phyloP scores from a whole-genome alignment of 2,888 invertebrate genomes.

The Coelinius sp. region DNA sequence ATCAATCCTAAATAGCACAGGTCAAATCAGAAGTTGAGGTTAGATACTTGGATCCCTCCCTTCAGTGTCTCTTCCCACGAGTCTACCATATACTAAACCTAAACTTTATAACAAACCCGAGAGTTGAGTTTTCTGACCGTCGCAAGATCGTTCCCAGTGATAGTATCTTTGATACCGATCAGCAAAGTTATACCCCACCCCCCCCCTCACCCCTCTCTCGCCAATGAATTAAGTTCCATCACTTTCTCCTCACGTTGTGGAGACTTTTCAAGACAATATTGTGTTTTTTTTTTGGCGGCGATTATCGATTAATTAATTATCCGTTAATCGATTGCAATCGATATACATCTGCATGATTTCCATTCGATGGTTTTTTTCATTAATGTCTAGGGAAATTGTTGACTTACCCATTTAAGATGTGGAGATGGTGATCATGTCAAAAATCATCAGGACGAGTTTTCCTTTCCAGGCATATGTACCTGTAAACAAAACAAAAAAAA shows the following conservation, averaged over 20 bases:
- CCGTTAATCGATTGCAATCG: background rate
- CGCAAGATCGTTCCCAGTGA: conserved; percentile 60
- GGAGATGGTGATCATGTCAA: background rate
- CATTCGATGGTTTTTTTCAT: background rate
- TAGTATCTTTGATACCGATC: conserved; percentile 61
- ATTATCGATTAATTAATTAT: conserved; percentile 24
- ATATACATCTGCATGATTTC: background rate
- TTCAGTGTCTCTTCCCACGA: conserved; percentile 58
- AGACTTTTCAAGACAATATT: conserved; percentile 27
- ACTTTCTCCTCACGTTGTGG: conserved; percentile 59
- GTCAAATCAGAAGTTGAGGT: conserved; percentile 42
- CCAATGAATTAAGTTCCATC: conserved; percentile 61
- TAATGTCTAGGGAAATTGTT: background rate
- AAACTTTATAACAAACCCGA: conserved; percentile 8
- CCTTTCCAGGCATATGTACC: no score
- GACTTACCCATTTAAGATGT: background rate
- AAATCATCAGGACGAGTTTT: no score
- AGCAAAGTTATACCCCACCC: conserved; percentile 38
- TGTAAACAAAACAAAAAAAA: no score
- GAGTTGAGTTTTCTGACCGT: conserved; percentile 21
- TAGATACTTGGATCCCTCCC: conserved; percentile 44
- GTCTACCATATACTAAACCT: conserved; percentile 44
- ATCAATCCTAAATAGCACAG: conserved; percentile 33
- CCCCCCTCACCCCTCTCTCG: conserved; percentile 28
- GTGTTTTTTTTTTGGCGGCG: conserved; percentile 25